Base-by-base conservation (phyloP, 2,797 vertebrate species). In the Girardinus metallicus region DNA sequence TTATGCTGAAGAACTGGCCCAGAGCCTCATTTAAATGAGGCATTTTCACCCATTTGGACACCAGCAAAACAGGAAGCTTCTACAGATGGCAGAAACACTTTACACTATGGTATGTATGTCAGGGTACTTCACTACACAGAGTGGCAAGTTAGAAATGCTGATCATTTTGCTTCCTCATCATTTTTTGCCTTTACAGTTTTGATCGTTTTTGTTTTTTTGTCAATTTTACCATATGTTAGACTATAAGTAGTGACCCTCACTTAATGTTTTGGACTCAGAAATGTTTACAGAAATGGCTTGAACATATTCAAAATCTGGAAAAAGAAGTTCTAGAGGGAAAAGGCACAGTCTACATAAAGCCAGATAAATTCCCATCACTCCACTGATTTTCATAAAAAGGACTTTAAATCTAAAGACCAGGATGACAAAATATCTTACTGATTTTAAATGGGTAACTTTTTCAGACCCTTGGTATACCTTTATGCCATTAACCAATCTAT, bases 91-190 rank as follows among this genome's bases (percentile, higher is more conserved):
- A 26, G 5, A 26, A 68, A 68, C 62, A 66, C 31, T 39, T 18
- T 36, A 73, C 41, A 57, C 73, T 55, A 68, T 75, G 62, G 74
- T n/a, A 75, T 18, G 55, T 74, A 78, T 77, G 80, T 77, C 46
- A 43, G 13, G 66, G 76, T 26, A 79, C 46, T 80, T 76, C 75
- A 68, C 81, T 0, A 81, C 21, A 80, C 16, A 84, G 29, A 81
- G 70, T 77, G 68, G 80, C 68, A 87, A 81, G 87, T 66, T 80
- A 3, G 55, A 78, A 87, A 64, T 36, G 31, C 60, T 64, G 60
- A 64, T 36, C 16, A 21, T 64, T 36, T 64, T 36, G 31, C 60
- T 7, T 2, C 31, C 31, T 34, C 60, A 21, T 16, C 15, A 64
- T 34, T 64, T 36, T 64, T 64, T 64, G 29, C 7, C 2, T 36